Evolutionary conservation across 2,888 invertebrate species (phyloP).

Genomic region (Thysanoteuthis rhombus): DNA sequence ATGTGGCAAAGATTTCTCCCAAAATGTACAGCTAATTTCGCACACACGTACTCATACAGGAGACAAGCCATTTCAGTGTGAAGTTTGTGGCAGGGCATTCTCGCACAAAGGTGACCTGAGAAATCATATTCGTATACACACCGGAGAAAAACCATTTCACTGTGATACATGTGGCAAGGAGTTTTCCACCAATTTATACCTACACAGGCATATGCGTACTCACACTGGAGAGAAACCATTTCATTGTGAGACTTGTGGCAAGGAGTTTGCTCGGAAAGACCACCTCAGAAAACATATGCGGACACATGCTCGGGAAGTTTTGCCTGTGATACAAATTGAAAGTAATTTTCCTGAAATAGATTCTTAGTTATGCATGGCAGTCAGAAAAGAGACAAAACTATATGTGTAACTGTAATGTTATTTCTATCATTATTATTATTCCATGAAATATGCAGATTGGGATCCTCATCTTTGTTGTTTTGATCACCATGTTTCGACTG

Average conservation of each 20-base stretch:
- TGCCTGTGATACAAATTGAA: too few relatives aligned
- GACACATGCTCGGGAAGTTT: background rate
- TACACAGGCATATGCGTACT: background rate
- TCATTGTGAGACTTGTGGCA: constrained; percentile 18
- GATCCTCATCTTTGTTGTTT: too few relatives aligned
- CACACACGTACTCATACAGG: background rate
- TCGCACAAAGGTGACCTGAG: background rate
- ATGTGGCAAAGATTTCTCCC: background rate
- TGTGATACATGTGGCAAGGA: constrained; percentile 16
- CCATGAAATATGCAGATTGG: too few relatives aligned
- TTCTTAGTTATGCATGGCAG: too few relatives aligned
- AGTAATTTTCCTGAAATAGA: too few relatives aligned
- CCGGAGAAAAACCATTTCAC: constrained; percentile 14
- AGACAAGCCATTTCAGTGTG: background rate
- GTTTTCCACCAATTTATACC: background rate
- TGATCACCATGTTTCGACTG: too few relatives aligned
- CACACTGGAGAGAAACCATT: constrained; percentile 14
- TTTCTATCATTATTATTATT: too few relatives aligned
- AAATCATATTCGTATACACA: background rate
- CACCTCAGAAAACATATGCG: background rate
- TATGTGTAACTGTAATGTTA: too few relatives aligned
- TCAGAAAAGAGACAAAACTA: too few relatives aligned
- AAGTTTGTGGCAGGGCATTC: background rate
- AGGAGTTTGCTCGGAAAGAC: background rate
- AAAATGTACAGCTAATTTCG: background rate